These are phyloP conservation scores for Zaprionus ghesquierei DNA, from an alignment of 1,140 invertebrate genomes.

Conservation along the genomic window DNA sequence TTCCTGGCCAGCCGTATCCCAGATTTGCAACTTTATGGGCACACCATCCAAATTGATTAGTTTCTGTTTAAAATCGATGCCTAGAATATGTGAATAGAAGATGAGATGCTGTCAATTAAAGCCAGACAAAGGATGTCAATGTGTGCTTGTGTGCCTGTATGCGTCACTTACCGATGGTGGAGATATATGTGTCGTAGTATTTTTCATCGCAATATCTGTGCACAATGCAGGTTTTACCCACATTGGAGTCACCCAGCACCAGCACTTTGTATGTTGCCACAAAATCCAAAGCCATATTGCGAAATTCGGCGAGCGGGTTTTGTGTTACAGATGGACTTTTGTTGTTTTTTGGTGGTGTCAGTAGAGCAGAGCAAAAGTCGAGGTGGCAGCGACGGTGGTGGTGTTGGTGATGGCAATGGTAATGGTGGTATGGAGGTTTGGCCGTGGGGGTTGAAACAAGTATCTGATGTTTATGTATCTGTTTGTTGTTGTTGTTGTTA, in stretches of 20 bases:
- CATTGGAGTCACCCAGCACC: conserved; percentile 94
- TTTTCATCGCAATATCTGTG: conserved; percentile 95
- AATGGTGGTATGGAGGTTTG: conserved; percentile 50
- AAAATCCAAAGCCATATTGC: conserved; percentile 90
- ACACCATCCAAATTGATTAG: conserved; percentile 93
- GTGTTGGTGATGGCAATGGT: too few relatives aligned
- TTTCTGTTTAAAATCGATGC: conserved; percentile 96
- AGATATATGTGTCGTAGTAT: conserved; percentile 95
- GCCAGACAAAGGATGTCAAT: conserved; percentile 14
- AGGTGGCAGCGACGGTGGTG: conserved; percentile 40
- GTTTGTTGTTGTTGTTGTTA: conserved; percentile 62
- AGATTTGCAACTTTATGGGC: conserved; percentile 94
- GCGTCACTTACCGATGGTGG: conserved; percentile 91
- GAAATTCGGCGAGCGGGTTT: conserved; percentile 39
- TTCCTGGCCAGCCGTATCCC: conserved; percentile 87
- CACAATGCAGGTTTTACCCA: conserved; percentile 95
- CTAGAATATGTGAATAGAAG: conserved; percentile 82
- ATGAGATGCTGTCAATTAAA: conserved; percentile 11
- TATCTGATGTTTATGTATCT: conserved; percentile 63
- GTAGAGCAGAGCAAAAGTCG: conserved; percentile 8
- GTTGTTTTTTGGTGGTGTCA: conserved; percentile 19
- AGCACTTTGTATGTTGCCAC: conserved; percentile 93
- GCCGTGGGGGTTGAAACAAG: conserved; percentile 44
- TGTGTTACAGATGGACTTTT: conserved; percentile 61
- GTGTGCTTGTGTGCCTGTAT: background rate